phyloP scores from a whole-genome alignment of 2,113 vertebrate genomes.

The Chrysemys picta region DNA sequence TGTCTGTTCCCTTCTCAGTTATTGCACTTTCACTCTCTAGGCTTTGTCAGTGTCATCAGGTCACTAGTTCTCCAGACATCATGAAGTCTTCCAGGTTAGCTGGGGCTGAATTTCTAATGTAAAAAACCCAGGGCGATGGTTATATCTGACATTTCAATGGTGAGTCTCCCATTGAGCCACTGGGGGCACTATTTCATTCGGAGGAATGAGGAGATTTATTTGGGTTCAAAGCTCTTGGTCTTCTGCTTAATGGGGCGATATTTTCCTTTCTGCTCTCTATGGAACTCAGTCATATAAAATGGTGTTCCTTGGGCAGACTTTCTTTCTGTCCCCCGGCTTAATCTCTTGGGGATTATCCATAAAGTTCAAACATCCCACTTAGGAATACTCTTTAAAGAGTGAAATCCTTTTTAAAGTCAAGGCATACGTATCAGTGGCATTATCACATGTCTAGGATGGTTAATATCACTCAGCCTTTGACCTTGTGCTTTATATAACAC shows the following conservation, averaged over 20 bases:
- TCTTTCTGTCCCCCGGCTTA: fast-evolving
- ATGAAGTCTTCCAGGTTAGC: not conserved
- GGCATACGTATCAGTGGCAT: not conserved
- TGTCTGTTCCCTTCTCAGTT: not conserved
- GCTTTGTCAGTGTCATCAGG: fast-evolving
- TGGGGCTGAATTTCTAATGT: not conserved
- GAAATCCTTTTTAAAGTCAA: not conserved
- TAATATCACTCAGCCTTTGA: not conserved
- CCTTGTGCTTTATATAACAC: fast-evolving
- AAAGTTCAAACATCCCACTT: fast-evolving
- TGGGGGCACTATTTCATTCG: not conserved
- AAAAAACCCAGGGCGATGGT: not conserved
- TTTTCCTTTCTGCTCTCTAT: not conserved
- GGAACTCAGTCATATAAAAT: fast-evolving
- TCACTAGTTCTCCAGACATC: no score
- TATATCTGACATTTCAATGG: fast-evolving
- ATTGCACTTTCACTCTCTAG: fast-evolving
- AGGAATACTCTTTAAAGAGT: not conserved
- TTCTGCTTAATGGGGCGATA: fast-evolving
- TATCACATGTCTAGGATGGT: not conserved
- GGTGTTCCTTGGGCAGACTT: fast-evolving
- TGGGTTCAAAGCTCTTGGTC: not conserved
- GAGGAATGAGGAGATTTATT: not conserved
- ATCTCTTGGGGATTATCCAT: not conserved
- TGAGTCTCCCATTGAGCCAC: not conserved